Conservation (phyloP, 53 echinoderm and acorn worm genomes). For the Holothuria scabra region DNA sequence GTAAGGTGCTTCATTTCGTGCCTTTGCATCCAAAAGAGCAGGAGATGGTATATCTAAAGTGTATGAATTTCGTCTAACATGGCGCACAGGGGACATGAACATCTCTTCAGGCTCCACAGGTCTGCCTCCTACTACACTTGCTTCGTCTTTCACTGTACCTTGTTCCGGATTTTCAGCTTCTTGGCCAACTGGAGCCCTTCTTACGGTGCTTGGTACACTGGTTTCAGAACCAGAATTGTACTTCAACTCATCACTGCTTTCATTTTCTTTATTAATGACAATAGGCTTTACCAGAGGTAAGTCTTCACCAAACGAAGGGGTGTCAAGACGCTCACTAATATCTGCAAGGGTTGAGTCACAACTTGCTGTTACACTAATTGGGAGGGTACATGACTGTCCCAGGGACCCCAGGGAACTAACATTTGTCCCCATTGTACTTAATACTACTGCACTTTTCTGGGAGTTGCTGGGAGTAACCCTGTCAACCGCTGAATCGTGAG, state of each 20-base stretch:
- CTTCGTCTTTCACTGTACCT: constrained; percentile 13
- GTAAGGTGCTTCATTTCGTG: constrained; percentile 82
- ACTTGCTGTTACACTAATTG: constrained; percentile 76
- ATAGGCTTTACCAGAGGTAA: neutral
- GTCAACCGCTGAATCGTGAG: neutral
- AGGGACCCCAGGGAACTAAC: constrained; percentile 67
- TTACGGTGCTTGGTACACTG: constrained; percentile 30
- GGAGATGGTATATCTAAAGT: constrained; percentile 93
- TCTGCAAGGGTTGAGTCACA: constrained; percentile 90
- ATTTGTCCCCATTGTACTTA: constrained; percentile 24
- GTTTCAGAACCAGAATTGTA: constrained; percentile 19
- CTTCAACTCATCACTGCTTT: constrained; percentile 27
- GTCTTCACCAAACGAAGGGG: constrained; percentile 24
- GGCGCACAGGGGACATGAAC: constrained; percentile 62
- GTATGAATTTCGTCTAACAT: constrained; percentile 82
- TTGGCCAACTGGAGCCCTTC: constrained; percentile 74
- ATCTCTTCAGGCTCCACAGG: constrained; percentile 6
- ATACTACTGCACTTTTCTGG: neutral
- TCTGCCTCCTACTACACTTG: neutral
- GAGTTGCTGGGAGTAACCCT: neutral
- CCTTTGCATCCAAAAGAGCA: constrained; percentile 86
- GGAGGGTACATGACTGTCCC: constrained; percentile 87
- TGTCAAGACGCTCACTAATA: constrained; percentile 72
- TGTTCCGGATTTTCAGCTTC: constrained; percentile 51
- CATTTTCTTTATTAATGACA: neutral